Percentiles rank a stretch among this genome's conserved stretches.
phyloP scores from a whole-genome alignment of 2,888 invertebrate species.

The Nasonovia ribisnigri region DNA sequence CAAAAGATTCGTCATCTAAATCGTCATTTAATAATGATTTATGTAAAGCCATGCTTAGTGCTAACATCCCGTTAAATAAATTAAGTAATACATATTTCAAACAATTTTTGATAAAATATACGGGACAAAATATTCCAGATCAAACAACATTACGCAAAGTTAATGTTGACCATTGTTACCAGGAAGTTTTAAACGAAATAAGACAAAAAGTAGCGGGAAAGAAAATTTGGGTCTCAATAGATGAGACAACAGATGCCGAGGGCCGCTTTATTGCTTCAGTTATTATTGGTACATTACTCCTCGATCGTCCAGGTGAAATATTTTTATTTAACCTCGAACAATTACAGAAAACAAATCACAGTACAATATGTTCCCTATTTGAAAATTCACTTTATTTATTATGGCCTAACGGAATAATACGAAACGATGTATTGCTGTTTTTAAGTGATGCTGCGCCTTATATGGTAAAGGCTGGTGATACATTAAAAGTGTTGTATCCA shows the following conservation, averaged over 20 bases:
- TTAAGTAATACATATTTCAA: constrained; percentile 4
- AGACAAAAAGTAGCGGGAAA: constrained; percentile 18
- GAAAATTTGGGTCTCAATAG: constrained; percentile 16
- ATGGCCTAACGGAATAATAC: neutral
- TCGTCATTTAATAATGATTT: neutral
- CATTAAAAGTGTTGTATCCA: no score
- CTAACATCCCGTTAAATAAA: neutral
- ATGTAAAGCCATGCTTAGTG: neutral
- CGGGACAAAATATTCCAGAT: neutral
- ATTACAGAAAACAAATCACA: constrained; percentile 13
- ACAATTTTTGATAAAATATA: constrained; percentile 9
- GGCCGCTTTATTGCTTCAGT: constrained; percentile 13
- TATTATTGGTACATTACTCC: constrained; percentile 20
- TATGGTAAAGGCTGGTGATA: no score
- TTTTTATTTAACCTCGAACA: constrained; percentile 9
- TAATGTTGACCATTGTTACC: neutral
- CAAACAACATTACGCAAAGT: neutral
- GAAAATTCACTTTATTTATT: neutral
- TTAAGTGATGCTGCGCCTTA: neutral
- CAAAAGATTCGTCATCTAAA: constrained; percentile 3
- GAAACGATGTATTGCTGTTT: neutral
- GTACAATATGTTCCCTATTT: neutral
- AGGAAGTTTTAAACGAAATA: neutral
- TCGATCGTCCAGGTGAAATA: neutral
- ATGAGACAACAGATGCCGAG: no score